Percentiles rank a stretch among this genome's conserved stretches.
Evolutionary conservation across 2,888 invertebrate genomes (phyloP).

Genomic region (Orchesellides sinensis): DNA sequence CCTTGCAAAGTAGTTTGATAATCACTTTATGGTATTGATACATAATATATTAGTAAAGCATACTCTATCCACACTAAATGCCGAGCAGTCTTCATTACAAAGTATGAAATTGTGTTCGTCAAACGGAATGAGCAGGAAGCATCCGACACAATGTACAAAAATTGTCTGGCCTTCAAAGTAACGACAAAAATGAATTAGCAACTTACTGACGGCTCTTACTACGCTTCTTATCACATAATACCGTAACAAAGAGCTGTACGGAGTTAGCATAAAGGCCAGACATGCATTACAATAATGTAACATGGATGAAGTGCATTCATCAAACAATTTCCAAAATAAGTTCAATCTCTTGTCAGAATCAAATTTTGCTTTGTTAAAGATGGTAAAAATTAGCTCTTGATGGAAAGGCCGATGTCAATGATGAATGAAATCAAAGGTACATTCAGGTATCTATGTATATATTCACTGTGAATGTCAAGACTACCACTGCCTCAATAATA

Average conservation of each 20-base stretch:
- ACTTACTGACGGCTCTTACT: conserved; percentile 9
- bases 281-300: too few relatives aligned
- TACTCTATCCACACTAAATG: neutral
- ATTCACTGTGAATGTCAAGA: neutral
- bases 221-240: conserved; percentile 30
- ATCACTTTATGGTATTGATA: conserved; percentile 12
- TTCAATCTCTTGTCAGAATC: neutral
- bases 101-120: conserved; percentile 50
- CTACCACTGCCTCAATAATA: neutral
- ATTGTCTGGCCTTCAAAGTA: conserved; percentile 58
- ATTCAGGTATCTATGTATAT: neutral
- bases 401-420: neutral
- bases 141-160: conserved; percentile 63
- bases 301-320: neutral
- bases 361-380: neutral
- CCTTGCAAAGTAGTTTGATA: conserved; percentile 21
- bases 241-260: conserved; percentile 54
- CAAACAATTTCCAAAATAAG: neutral
- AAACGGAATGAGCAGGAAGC: conserved; percentile 61
- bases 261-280: conserved; percentile 28
- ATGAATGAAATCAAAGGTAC: conserved; percentile 24
- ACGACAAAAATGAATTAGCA: conserved; percentile 65
- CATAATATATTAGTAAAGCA: neutral
- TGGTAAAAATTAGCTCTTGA: neutral
- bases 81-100: neutral